Percentiles rank a stretch among this genome's conserved stretches.
Conservation (phyloP, 2,113 vertebrate species). For the Nannospalax galili region DNA sequence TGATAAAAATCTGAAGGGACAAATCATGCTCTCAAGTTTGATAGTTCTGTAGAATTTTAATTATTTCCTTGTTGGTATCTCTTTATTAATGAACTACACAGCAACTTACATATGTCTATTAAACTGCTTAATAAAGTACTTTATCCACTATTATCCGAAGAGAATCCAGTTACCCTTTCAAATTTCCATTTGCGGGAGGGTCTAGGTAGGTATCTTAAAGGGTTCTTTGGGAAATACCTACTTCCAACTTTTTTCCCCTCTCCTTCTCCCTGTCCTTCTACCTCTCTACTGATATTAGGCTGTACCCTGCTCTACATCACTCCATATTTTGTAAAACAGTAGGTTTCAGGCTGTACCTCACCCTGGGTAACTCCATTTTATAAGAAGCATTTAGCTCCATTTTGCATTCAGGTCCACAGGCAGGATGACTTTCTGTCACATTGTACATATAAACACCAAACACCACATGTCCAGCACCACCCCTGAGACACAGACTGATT, state of each 20-base stretch:
- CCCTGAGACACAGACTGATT: neutral
- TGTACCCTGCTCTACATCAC: neutral
- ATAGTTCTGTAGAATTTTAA: slow-evolving; percentile 2
- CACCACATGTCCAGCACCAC: neutral
- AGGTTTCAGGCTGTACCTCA: neutral
- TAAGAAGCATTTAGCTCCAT: neutral
- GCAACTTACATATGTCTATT: slow-evolving; percentile 22
- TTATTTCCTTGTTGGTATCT: neutral
- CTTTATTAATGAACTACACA: slow-evolving; percentile 53
- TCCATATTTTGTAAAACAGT: neutral
- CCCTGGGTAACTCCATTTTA: neutral
- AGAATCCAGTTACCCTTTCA: neutral
- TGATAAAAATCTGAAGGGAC: neutral
- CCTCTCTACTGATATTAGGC: neutral
- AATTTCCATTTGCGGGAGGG: slow-evolving; percentile 12
- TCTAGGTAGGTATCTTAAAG: neutral
- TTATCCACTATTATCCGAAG: slow-evolving; percentile 25
- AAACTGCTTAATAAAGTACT: slow-evolving; percentile 50
- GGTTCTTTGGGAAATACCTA: neutral
- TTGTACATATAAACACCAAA: neutral
- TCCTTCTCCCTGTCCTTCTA: neutral
- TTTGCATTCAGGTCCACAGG: neutral
- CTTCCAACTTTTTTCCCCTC: neutral
- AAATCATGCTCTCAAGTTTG: slow-evolving; percentile 60
- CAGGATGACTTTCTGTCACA: neutral